Conservation (phyloP, 1,140 invertebrate genomes). For the Drosophila watanabei region DNA sequence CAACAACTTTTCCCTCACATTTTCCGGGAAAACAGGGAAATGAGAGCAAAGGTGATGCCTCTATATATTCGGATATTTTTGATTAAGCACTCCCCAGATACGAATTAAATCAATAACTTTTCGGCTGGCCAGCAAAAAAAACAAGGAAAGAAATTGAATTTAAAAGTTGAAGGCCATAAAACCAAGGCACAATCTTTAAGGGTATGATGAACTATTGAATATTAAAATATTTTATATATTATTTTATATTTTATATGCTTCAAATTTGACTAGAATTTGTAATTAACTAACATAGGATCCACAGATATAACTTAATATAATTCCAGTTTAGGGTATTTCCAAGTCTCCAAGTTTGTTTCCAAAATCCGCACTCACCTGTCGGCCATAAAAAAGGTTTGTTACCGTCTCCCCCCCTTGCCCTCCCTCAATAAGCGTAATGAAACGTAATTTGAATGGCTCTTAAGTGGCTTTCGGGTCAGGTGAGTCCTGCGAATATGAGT, state of each 20-base stretch:
- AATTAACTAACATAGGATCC: no score
- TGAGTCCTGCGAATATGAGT: conserved; percentile 7
- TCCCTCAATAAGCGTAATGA: conserved; percentile 75
- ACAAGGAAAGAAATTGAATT: conserved; percentile 75
- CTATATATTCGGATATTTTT: conserved; percentile 60
- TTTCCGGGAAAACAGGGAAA: conserved; percentile 3
- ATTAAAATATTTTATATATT: background rate
- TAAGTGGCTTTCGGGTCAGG: conserved; percentile 64
- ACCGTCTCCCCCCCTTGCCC: background rate
- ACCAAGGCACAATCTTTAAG: conserved; percentile 3
- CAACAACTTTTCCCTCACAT: conserved; percentile 21
- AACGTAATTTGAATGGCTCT: conserved; percentile 80
- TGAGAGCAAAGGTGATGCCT: background rate
- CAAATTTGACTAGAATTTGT: background rate
- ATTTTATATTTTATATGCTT: background rate
- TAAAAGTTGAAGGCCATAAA: conserved; percentile 54
- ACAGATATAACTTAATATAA: no score
- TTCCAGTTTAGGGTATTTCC: background rate
- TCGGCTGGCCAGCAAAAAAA: conserved; percentile 64
- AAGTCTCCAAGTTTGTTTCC: background rate
- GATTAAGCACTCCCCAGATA: conserved; percentile 82
- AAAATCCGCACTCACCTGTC: background rate
- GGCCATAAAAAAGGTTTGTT: conserved; percentile 28
- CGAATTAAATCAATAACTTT: conserved; percentile 82
- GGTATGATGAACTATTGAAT: background rate